A percentile compares a stretch with the other conserved stretches of the same genome.
Evolutionary conservation across 2,113 vertebrate genomes (phyloP).

Genomic region (Crotalus viridis): DNA sequence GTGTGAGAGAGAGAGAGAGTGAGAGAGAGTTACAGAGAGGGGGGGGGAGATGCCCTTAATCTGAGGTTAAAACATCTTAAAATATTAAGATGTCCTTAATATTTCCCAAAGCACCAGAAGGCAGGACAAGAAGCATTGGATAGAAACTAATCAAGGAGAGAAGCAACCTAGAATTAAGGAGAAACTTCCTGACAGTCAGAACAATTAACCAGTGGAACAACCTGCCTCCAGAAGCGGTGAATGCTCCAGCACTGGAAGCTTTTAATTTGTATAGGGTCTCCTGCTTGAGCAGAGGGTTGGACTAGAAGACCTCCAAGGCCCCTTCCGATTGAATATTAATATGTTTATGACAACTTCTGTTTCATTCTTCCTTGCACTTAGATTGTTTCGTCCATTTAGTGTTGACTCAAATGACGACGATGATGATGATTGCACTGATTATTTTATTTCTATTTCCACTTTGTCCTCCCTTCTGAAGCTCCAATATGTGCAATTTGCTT

Average conservation of each 20-base stretch:
- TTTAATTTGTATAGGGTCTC: not conserved
- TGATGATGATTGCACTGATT: constrained; percentile 66
- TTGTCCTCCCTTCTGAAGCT: constrained; percentile 46
- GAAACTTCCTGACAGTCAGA: no score
- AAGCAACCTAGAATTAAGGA: no score
- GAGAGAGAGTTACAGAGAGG: not conserved
- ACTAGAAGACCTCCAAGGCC: not conserved
- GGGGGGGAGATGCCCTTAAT: not conserved
- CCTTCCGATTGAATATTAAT: constrained; percentile 23
- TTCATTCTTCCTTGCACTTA: constrained; percentile 54
- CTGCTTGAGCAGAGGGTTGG: not conserved
- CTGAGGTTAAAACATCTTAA: no score
- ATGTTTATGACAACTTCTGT: constrained; percentile 48
- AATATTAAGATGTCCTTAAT: no score
- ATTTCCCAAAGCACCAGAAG: no score
- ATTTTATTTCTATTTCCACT: constrained; percentile 56
- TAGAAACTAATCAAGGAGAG: no score
- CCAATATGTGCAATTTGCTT: constrained; percentile 56
- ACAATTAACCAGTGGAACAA: no score
- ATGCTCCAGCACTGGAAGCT: not conserved
- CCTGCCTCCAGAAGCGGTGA: no score
- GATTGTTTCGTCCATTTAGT: constrained; percentile 41
- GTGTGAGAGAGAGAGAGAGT: not conserved
- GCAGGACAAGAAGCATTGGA: no score
- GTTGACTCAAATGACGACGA: constrained; percentile 48